Evolutionary conservation across 2,113 vertebrate genomes (phyloP).

Genomic region (Numida meleagris): DNA sequence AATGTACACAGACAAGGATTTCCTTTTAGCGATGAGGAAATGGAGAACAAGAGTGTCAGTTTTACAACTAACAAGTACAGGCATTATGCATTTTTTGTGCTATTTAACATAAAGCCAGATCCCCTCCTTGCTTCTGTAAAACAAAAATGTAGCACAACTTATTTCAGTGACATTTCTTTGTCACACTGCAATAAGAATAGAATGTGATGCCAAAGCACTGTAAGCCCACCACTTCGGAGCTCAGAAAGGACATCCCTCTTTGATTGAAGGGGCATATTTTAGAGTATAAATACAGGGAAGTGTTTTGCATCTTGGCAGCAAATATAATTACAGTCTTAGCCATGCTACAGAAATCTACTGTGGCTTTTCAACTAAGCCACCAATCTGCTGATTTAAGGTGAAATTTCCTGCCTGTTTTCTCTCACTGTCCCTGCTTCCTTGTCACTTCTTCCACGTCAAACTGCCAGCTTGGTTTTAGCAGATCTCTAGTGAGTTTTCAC

Average conservation of each 20-base stretch:
- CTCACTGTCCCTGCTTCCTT: background rate
- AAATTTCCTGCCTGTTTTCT: background rate
- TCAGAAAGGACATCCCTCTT: background rate
- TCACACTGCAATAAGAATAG: background rate
- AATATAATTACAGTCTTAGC: background rate
- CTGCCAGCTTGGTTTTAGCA: background rate
- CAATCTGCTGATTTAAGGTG: background rate
- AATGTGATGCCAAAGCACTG: background rate
- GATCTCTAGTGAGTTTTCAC: background rate
- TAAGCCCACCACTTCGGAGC: background rate
- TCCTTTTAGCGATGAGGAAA: background rate
- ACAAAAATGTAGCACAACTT: background rate
- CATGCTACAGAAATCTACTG: background rate
- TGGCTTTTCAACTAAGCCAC: background rate
- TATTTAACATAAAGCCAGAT: background rate
- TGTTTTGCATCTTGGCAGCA: background rate
- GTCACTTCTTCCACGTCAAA: background rate
- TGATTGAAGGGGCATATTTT: background rate
- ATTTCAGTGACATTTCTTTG: background rate
- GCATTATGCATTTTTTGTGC: background rate
- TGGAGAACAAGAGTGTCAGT: background rate
- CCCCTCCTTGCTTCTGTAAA: background rate
- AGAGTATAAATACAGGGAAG: background rate
- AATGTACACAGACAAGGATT: background rate
- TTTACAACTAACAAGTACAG: background rate